Base-by-base conservation (phyloP, 2,113 vertebrate species). In the Scolopax mira region DNA sequence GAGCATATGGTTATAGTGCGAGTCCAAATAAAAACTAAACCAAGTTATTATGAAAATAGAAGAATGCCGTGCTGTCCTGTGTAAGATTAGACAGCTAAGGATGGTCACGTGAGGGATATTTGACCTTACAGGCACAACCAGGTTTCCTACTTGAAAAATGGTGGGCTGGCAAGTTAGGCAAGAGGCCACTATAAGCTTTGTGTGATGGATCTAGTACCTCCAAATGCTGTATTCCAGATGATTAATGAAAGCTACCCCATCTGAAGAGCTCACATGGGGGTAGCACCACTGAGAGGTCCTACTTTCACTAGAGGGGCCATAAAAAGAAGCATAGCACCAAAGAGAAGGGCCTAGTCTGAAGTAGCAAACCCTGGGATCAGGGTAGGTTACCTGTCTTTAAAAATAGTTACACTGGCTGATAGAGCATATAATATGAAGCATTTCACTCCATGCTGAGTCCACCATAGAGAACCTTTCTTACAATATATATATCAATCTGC, bases 1-100 rank as follows among this genome's bases (percentile, higher is more conserved):
- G 57, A 67, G 61, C 1, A 0, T 28, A 8, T 1, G 4, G 16
- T 52, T 24, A 12, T 2, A 30, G 19, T 5, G 4, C 7, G 16
- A 65, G 25, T 18, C 44, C n/a, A 61, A 93, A 72, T 60, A 71
- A 88, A 85, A 88, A 58, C 3, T 51, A 42, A 66, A 49, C 3
- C 0, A 3, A 71, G 11, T 3, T 42, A 9, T 62, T 58, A 11
- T 3, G 14, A 44, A 82, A 85, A 33, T 31, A 11, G 4, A 46
- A 67, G 37, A 60, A 71, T 51, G 13, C 1, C 3, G 0, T 21
- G 37, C 30, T 77, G 25, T 42, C 35, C 67, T 33, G 23, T 28
- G 24, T 1, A 6, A 82, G 37, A 71, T 2, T n/a, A 10, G 57
- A 48, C 39, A 46, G 23, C 11, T 23, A 9, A 77, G 13, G 48